These are phyloP conservation scores for Collichthys lucidus DNA, from an alignment of 2,113 vertebrate species.

Conservation along the genomic window DNA sequence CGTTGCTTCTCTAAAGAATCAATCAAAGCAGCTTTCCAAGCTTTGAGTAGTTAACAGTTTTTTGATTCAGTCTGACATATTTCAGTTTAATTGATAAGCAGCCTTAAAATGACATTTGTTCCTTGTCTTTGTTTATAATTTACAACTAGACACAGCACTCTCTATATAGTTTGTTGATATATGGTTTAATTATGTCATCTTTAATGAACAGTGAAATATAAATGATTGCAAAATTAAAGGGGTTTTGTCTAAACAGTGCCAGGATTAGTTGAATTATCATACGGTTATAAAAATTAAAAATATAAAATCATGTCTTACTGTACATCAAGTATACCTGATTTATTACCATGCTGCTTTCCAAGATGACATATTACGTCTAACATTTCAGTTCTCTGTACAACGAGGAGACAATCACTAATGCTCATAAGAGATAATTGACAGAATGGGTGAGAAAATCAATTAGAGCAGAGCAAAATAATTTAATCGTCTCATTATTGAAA, in stretches of 20 bases:
- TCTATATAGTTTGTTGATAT: not conserved
- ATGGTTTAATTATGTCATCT: not conserved
- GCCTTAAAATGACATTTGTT: conserved; percentile 6
- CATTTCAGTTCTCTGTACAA: conserved; percentile 49
- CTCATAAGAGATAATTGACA: conserved; percentile 62
- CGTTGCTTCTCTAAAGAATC: not conserved
- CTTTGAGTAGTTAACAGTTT: not conserved
- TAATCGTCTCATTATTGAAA: conserved; percentile 72
- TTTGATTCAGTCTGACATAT: not conserved
- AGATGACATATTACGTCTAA: conserved; percentile 44
- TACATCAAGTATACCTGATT: conserved; percentile 18
- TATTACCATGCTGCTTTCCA: conserved; percentile 15
- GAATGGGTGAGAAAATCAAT: conserved; percentile 74
- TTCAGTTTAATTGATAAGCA: not conserved
- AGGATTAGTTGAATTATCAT: conserved; percentile 5
- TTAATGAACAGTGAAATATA: not conserved
- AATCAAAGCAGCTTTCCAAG: not conserved
- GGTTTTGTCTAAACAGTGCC: not conserved
- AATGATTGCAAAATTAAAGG: not conserved
- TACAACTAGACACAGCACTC: not conserved
- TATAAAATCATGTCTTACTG: conserved; percentile 12
- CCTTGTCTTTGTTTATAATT: not conserved
- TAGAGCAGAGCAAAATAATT: conserved; percentile 65
- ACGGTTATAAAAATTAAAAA: conserved; percentile 24
- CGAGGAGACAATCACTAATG: conserved; percentile 27